Conservation (phyloP, 2,797 vertebrate species). For the Spinus pinus region DNA sequence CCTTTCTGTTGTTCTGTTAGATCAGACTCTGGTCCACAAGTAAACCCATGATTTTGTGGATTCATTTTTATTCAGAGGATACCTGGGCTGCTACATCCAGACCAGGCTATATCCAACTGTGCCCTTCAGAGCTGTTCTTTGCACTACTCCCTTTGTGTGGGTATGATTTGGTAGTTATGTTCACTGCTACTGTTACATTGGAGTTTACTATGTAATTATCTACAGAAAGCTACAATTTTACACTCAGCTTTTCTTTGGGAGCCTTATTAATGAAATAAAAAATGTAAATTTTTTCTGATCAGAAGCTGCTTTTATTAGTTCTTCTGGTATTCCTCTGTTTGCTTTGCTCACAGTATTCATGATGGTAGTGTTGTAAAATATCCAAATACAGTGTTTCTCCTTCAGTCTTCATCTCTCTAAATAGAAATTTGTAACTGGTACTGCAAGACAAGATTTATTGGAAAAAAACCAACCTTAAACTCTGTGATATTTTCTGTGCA, state of each 20-base stretch:
- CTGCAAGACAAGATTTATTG: neutral
- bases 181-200: neutral
- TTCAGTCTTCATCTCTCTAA: neutral
- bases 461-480: neutral
- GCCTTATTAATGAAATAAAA: neutral
- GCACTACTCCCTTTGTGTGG: neutral
- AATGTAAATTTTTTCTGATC: neutral
- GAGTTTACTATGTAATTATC: neutral
- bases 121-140: neutral
- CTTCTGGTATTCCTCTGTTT: neutral
- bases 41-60: neutral
- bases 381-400: neutral
- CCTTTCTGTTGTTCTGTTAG: neutral
- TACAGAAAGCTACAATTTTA: neutral
- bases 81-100: neutral
- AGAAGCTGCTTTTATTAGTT: neutral
- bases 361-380: neutral
- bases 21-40: neutral
- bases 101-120: neutral
- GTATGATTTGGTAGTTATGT: neutral
- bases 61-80: neutral
- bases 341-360: neutral
- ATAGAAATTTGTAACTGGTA: neutral
- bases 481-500: neutral
- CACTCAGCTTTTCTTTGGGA: neutral